Evolutionary conservation across 1,140 invertebrate species (phyloP), one percentile per base, ranked within the genome.

Genomic region (Harpegnathos saltator): DNA sequence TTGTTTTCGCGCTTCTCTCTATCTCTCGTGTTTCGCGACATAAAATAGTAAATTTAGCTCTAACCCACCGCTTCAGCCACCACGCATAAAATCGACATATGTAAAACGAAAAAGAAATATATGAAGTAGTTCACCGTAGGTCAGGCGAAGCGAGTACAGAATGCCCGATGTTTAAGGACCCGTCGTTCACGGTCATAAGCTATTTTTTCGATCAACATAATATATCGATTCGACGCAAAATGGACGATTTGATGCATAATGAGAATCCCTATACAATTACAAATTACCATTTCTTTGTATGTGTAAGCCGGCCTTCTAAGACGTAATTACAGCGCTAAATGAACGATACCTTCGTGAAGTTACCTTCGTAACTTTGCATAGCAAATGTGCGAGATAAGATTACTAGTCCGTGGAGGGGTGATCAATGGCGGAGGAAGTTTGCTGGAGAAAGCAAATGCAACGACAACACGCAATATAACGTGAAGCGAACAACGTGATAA

Each of bases 381-480:
- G 66, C 22, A 84, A 77, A 73, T 68, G 58, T 26, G 11, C 29
- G 54, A 87, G 85, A 88, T 88, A 88, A 88, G 75, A 83, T 88
- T 85, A 83, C 82, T 85, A 66, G 88, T 85, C 68, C 81, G 73
- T 72, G 82, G 85, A 78, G 44, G 52, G 29, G 44, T 88, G 87
- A 88, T 88, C 82, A 84, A 69, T 29, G 58, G 12, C 54, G 26
- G 59, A 87, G 85, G 77, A 87, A 85, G 85, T 87, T 88, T 85
- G 69, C 58, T 48, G 58, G 68, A 38, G 65, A 87, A 87, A 66
- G 80, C 85, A 87, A 87, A 87, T 84, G 72, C 86, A 9, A 44
- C 68, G 65, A 19, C 52, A 26, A 65, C 61, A 62, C 38, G 61
- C 61, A 77, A 77, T 66, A 52, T 77, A 33, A 77, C 66, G 74